phyloP scores from a whole-genome alignment of 2,113 vertebrate genomes.

The Hydrochoerus hydrochaeris region DNA sequence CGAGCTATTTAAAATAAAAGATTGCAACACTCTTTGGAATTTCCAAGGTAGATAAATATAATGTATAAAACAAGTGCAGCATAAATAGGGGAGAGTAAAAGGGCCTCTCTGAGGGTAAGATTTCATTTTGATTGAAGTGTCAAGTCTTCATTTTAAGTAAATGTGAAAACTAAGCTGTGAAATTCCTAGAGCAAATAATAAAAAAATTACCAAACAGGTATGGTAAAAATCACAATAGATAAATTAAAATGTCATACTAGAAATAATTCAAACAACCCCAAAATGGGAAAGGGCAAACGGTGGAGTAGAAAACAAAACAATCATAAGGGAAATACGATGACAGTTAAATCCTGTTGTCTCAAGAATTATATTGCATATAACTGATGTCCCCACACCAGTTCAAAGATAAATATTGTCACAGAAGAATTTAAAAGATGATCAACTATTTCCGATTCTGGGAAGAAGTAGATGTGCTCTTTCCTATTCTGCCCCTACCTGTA shows the following conservation, averaged over 20 bases:
- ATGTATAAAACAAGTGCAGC: neutral
- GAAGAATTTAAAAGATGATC: neutral
- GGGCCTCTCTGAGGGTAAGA: neutral
- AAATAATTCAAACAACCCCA: slow-evolving; percentile 29
- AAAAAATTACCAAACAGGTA: neutral
- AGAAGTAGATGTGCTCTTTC: neutral
- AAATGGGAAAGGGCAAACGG: neutral
- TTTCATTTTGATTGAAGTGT: neutral
- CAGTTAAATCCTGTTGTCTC: neutral
- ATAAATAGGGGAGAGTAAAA: neutral
- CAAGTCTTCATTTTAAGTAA: neutral
- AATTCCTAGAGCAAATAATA: neutral
- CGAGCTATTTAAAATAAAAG: slow-evolving; percentile 34
- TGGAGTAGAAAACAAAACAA: neutral
- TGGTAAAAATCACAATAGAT: neutral
- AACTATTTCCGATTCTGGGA: slow-evolving; percentile 20
- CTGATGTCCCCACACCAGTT: neutral
- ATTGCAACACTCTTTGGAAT: neutral
- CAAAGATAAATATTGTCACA: slow-evolving; percentile 5
- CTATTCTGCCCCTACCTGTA: neutral
- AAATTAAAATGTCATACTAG: neutral
- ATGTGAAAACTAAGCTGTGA: slow-evolving; percentile 9
- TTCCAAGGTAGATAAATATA: neutral
- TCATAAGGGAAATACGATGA: neutral
- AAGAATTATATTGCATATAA: neutral